Evolutionary conservation across 2,113 vertebrate genomes (phyloP).

Genomic region (Brachyistius frenatus): DNA sequence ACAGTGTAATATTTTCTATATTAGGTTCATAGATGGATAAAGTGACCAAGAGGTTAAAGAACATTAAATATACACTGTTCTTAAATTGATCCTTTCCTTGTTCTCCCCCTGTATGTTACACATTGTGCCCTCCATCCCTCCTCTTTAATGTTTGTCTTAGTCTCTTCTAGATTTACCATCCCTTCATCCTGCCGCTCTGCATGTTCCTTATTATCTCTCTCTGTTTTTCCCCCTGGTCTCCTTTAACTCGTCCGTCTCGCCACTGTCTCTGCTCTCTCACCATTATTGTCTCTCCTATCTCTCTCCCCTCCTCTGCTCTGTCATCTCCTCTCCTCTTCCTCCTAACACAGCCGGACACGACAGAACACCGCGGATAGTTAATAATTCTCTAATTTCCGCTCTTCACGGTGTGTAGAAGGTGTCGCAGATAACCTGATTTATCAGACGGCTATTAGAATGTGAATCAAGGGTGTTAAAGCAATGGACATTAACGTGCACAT

Average conservation of each 20-base stretch:
- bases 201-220: conserved; percentile 81
- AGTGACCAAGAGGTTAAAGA: not conserved
- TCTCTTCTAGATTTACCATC: conserved; percentile 56
- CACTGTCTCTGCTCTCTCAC: conserved; percentile 39
- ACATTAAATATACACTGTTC: conserved; percentile 4
- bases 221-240: conserved; percentile 59
- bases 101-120: conserved; percentile 20
- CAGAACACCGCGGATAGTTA: conserved; percentile 80
- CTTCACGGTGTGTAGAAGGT: conserved; percentile 81
- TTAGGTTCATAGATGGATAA: not conserved
- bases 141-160: conserved; percentile 63
- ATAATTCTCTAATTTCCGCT: conserved; percentile 85
- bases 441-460: conserved; percentile 84
- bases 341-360: conserved; percentile 69
- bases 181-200: conserved; percentile 52
- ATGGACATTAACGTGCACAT: conserved; percentile 83
- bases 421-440: conserved; percentile 86
- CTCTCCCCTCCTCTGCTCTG: conserved; percentile 73
- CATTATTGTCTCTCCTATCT: conserved; percentile 68
- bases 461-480: conserved; percentile 83
- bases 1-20: not conserved
- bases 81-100: conserved; percentile 17
- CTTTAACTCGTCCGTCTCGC: conserved; percentile 51
- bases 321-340: conserved; percentile 61
- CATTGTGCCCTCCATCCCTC: conserved; percentile 35